phyloP scores from a whole-genome alignment of 2,113 vertebrate genomes.

The Haplochromis burtoni region DNA sequence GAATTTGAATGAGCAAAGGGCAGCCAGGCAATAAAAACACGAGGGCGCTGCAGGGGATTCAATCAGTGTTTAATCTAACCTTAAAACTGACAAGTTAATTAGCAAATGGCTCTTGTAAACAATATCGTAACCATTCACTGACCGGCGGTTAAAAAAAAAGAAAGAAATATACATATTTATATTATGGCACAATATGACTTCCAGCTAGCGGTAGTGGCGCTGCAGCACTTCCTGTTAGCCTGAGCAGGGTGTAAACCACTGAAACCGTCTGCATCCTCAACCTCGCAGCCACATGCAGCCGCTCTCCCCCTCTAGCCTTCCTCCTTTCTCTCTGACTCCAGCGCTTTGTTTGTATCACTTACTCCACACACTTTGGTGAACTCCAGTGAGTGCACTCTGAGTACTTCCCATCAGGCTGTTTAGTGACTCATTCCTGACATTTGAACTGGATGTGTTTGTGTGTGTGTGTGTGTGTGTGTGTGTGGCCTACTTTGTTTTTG shows the following conservation, averaged over 20 bases:
- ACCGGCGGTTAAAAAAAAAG: background rate
- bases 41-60: background rate
- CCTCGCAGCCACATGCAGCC: conserved; percentile 14
- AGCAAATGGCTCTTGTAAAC: background rate
- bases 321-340: conserved; percentile 14
- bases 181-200: background rate
- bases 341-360: background rate
- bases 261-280: conserved; percentile 47
- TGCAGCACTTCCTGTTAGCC: conserved; percentile 49
- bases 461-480: background rate
- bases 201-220: background rate
- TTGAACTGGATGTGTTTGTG: conserved; percentile 2
- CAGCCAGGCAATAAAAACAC: background rate
- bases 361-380: background rate
- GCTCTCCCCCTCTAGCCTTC: background rate
- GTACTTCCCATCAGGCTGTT: conserved; percentile 30
- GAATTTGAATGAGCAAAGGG: background rate
- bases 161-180: background rate
- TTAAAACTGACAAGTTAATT: conserved; percentile 15
- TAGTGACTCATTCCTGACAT: conserved; percentile 55
- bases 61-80: conserved; percentile 5
- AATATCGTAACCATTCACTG: background rate
- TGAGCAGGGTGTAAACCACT: conserved; percentile 19
- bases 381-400: background rate
- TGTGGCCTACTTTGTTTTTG: background rate